These are phyloP conservation scores for Strigamia maritima DNA, from an alignment of 2,888 invertebrate genomes.

Conservation along the genomic window DNA sequence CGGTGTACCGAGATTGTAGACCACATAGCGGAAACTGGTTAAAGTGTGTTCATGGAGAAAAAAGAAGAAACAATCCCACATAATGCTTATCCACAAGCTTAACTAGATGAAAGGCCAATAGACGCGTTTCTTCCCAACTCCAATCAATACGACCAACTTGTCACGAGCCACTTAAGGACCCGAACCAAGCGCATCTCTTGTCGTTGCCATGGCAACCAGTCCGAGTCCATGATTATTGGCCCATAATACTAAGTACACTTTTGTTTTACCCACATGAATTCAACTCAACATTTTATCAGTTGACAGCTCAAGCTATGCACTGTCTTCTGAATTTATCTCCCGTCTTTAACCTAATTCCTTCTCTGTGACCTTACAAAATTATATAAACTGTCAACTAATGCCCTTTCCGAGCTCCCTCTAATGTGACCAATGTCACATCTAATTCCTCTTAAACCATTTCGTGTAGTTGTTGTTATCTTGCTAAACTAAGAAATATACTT, in stretches of 20 bases:
- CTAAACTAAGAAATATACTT: background rate
- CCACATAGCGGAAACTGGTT: background rate
- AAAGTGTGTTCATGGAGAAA: conserved; percentile 16
- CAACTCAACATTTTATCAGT: conserved; percentile 1
- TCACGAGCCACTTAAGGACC: conserved; percentile 27
- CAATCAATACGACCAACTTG: conserved; percentile 29
- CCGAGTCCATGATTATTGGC: conserved; percentile 21
- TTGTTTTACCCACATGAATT: conserved; percentile 24
- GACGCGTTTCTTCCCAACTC: conserved; percentile 20
- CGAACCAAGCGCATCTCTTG: conserved; percentile 5
- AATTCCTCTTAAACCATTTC: background rate
- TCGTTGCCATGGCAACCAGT: conserved; percentile 12
- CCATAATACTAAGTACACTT: conserved; percentile 29
- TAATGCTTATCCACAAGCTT: conserved; percentile 11
- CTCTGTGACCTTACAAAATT: conserved; percentile 7
- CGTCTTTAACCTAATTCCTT: background rate
- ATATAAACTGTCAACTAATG: conserved; percentile 19
- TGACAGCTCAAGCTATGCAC: background rate
- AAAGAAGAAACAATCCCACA: conserved; percentile 21
- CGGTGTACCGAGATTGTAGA: background rate
- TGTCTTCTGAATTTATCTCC: background rate
- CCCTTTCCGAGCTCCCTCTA: background rate
- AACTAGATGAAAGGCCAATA: conserved; percentile 29
- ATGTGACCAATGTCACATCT: background rate
- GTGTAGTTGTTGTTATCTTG: background rate